Evolutionary conservation across 2,888 invertebrate genomes (phyloP), one percentile per base, ranked within the genome.

Genomic region (Drosophila pseudotalamancana): DNA sequence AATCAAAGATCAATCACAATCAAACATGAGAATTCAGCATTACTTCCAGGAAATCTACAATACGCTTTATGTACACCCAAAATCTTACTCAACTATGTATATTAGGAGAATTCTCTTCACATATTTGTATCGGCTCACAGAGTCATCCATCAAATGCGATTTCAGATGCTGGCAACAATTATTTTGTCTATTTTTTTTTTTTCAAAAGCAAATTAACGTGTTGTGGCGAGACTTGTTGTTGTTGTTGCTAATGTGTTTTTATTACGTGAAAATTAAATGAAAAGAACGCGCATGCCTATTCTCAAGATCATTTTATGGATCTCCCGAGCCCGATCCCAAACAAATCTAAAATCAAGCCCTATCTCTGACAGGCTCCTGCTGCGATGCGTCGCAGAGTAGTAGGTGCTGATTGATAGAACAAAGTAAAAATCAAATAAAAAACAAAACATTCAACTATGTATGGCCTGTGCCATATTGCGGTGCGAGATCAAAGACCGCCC

Each of bases 401-500:
- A 86, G 87, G 78, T 66, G 87, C 82, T 84, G 83, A 84, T 88
- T 88, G 83, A 84, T 88, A 83, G 87, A 88, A 84, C 83, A 84
- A 84, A 84, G 83, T 86, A 84, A 88, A 84, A 86, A 84, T 84
- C 88, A 84, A 84, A 84, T 88, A 88, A 84, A 84, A 84, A 84
- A 88, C 87, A 88, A 86, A 86, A 88, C 81, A 81, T 81, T 69
- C 67, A 85, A 80, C 72, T 65, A 65, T 61, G 75, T 63, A 67
- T 63, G 60, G 43, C 48, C 60, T 55, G 42, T 29, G 69, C 75
- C 84, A 72, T 77, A 86, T 69, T 79, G 82, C 88, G 88, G 88
- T 64, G 35, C 50, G 46, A 88, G 88, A 88, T 84, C 84, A 84
- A 84, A 84, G 84, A 85, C 85, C 87, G 85, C 78, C 88, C 85